These are phyloP conservation scores for Tamias sibiricus DNA, from an alignment of 2,113 vertebrate species.

Conservation along the genomic window DNA sequence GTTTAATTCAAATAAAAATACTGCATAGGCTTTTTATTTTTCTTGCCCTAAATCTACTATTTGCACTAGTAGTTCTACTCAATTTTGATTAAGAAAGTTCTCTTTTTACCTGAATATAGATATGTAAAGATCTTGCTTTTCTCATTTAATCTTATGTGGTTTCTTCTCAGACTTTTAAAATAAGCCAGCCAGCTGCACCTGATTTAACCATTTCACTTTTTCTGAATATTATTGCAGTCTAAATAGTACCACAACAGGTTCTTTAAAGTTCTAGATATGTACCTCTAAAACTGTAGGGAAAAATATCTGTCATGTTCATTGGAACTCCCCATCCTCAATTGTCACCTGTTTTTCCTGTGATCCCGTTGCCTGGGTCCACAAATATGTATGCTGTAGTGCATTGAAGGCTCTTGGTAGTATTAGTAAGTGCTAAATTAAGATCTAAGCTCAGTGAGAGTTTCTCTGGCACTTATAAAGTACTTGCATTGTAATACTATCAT, in stretches of 20 bases:
- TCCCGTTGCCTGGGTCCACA: not conserved
- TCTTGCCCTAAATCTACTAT: not conserved
- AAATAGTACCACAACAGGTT: not conserved
- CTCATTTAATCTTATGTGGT: not conserved
- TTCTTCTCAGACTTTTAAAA: not conserved
- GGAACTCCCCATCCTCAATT: not conserved
- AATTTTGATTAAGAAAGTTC: not conserved
- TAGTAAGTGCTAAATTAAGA: not conserved
- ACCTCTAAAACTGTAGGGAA: not conserved
- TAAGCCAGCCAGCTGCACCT: not conserved
- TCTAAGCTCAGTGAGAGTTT: slow-evolving; percentile 35
- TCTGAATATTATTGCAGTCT: not conserved
- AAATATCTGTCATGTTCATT: not conserved
- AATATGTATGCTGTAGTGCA: not conserved
- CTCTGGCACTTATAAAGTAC: not conserved
- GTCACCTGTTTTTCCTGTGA: not conserved
- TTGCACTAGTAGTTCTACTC: not conserved
- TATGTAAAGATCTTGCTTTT: not conserved
- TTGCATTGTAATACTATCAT: not conserved
- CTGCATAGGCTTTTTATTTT: slow-evolving; percentile 17
- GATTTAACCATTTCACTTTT: not conserved
- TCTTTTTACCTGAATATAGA: not conserved
- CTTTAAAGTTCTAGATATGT: not conserved
- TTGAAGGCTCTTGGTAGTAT: not conserved
- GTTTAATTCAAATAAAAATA: not conserved